Evolutionary conservation across 1,140 invertebrate genomes (phyloP).

Genomic region (Danaus melanippus): DNA sequence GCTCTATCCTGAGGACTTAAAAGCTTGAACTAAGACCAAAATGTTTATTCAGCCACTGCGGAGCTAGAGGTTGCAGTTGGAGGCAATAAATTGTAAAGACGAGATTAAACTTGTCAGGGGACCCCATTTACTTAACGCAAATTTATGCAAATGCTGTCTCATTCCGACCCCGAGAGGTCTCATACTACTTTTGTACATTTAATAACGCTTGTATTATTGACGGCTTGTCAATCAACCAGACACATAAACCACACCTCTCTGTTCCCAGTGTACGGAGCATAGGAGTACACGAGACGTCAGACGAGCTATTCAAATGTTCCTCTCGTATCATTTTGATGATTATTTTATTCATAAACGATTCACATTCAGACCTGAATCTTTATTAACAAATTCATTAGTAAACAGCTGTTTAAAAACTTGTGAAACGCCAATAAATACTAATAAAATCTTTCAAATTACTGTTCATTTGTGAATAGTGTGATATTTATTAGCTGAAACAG

Average conservation of each 20-base stretch:
- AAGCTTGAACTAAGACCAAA: conserved; percentile 38
- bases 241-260: too few relatives aligned
- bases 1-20: conserved; percentile 5
- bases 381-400: too few relatives aligned
- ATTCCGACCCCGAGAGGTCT: conserved; percentile 46
- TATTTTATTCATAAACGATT: too few relatives aligned
- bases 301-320: too few relatives aligned
- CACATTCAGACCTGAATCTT: too few relatives aligned
- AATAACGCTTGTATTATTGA: conserved; percentile 22
- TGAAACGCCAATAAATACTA: neutral
- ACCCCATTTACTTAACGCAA: conserved; percentile 68
- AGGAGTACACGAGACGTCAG: too few relatives aligned
- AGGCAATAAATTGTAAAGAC: conserved; percentile 66
- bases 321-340: too few relatives aligned
- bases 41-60: conserved; percentile 58
- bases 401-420: too few relatives aligned
- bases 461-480: neutral
- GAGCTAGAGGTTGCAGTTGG: conserved; percentile 44
- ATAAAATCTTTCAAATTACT: neutral
- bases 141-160: conserved; percentile 67
- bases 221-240: too few relatives aligned
- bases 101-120: conserved; percentile 70
- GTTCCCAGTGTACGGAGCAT: too few relatives aligned
- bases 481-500: conserved; percentile 4
- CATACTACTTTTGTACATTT: conserved; percentile 50